These are phyloP conservation scores for Apodemia zela DNA, from an alignment of 2,888 invertebrate genomes.

Conservation along the genomic window DNA sequence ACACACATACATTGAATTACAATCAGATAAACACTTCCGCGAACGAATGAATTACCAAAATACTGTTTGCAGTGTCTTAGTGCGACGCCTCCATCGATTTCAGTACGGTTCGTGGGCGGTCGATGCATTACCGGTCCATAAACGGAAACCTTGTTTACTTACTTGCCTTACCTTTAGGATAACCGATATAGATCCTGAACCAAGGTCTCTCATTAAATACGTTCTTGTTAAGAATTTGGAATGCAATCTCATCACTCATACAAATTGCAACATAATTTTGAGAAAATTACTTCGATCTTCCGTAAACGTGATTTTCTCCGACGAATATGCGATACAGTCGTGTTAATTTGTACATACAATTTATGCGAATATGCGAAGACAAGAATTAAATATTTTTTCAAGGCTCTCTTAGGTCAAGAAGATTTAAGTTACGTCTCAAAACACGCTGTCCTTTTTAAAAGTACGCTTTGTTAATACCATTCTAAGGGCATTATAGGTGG, in stretches of 20 bases:
- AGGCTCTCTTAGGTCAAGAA: no score
- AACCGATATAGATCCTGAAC: conserved; percentile 52
- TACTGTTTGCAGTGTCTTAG: conserved; percentile 63
- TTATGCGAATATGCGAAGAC: no score
- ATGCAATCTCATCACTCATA: conserved; percentile 34
- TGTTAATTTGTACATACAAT: neutral
- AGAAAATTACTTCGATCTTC: conserved; percentile 46
- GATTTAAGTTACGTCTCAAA: no score
- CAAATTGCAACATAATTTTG: conserved; percentile 24
- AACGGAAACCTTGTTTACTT: conserved; percentile 67
- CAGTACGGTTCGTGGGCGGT: conserved; percentile 65
- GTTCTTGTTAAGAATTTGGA: conserved; percentile 45
- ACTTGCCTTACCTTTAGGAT: conserved; percentile 70
- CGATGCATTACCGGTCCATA: conserved; percentile 71
- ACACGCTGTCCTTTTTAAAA: no score
- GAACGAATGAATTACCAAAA: conserved; percentile 63
- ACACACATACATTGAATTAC: conserved; percentile 31
- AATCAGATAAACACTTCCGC: conserved; percentile 65
- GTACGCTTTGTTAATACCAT: no score
- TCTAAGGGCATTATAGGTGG: no score
- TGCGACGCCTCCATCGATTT: conserved; percentile 63
- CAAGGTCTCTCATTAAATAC: conserved; percentile 59
- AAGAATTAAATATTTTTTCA: no score
- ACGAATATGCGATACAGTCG: conserved; percentile 22
- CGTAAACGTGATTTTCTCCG: conserved; percentile 54